These are phyloP conservation scores for Belonocnema kinseyi DNA, from an alignment of 1,140 invertebrate genomes.

Conservation along the genomic window DNA sequence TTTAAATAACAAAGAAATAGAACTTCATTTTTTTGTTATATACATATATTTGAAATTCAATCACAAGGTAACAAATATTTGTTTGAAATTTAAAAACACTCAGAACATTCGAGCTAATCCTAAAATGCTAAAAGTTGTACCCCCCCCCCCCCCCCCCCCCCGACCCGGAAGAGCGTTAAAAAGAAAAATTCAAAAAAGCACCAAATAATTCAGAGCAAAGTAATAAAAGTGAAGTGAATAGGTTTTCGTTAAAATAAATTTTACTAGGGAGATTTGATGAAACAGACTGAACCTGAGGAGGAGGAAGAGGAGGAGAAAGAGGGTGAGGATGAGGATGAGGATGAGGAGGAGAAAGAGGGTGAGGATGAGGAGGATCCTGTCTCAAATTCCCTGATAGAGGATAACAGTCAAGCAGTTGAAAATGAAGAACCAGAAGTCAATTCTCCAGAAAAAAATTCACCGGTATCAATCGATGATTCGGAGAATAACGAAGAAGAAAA, in stretches of 20 bases:
- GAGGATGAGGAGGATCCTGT: neutral
- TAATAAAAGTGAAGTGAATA: constrained; percentile 18
- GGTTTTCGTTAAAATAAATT: neutral
- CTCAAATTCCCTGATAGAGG: constrained; percentile 43
- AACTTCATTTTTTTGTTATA: too few relatives aligned
- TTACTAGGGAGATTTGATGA: constrained; percentile 23
- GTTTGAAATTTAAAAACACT: too few relatives aligned
- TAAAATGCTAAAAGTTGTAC: too few relatives aligned
- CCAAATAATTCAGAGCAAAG: constrained; percentile 7
- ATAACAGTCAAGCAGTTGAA: constrained; percentile 61
- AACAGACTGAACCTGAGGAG: constrained; percentile 47
- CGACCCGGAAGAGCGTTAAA: neutral
- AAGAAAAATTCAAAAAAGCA: neutral
- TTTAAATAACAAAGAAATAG: too few relatives aligned
- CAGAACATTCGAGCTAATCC: too few relatives aligned
- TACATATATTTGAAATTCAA: too few relatives aligned
- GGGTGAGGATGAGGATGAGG: constrained; percentile 41
- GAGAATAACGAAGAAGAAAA: constrained; percentile 37
- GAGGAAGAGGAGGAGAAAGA: constrained; percentile 41
- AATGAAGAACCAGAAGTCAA: constrained; percentile 48
- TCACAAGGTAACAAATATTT: too few relatives aligned
- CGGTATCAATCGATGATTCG: constrained; percentile 47
- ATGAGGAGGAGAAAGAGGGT: constrained; percentile 45
- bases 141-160: too few relatives aligned
- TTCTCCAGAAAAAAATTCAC: too few relatives aligned